Conservation (phyloP, 1,140 invertebrate genomes). For the Penaeus vannamei region DNA sequence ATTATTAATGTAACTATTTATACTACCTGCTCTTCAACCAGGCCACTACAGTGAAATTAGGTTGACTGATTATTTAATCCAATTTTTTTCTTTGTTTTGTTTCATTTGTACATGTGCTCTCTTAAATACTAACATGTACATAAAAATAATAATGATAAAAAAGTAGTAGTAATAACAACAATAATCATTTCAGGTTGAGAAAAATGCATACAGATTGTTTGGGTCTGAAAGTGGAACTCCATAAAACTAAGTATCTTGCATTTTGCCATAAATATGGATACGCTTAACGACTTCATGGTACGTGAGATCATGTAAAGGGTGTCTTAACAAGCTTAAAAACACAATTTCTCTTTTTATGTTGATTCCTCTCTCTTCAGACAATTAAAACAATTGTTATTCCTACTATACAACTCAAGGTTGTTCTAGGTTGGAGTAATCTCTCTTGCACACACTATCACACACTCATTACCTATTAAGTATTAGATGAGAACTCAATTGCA, state of each 20-base stretch:
- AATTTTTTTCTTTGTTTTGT: background rate
- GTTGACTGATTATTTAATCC: background rate
- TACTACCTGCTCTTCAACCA: slow-evolving; percentile 2
- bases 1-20: slow-evolving; percentile 24
- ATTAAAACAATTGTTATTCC: slow-evolving; percentile 11
- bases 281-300: slow-evolving; percentile 5
- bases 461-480: slow-evolving; percentile 40
- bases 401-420: too few species aligned
- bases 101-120: slow-evolving; percentile 40
- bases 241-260: background rate
- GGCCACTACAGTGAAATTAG: background rate
- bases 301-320: slow-evolving; percentile 31
- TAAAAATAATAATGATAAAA: slow-evolving; percentile 21
- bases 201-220: too few species aligned
- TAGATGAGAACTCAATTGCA: background rate
- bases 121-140: slow-evolving; percentile 23
- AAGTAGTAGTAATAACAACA: too few species aligned
- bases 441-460: slow-evolving; percentile 32
- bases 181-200: too few species aligned
- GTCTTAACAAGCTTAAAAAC: slow-evolving; percentile 6
- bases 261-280: slow-evolving; percentile 1
- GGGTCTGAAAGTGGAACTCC: too few species aligned
- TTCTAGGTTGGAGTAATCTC: background rate
- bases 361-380: slow-evolving; percentile 12
- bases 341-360: slow-evolving; percentile 7